A percentile compares a stretch with the other conserved stretches of the same genome.
Evolutionary conservation across 2,888 invertebrate species (phyloP).

Genomic region (Archips xylosteana): DNA sequence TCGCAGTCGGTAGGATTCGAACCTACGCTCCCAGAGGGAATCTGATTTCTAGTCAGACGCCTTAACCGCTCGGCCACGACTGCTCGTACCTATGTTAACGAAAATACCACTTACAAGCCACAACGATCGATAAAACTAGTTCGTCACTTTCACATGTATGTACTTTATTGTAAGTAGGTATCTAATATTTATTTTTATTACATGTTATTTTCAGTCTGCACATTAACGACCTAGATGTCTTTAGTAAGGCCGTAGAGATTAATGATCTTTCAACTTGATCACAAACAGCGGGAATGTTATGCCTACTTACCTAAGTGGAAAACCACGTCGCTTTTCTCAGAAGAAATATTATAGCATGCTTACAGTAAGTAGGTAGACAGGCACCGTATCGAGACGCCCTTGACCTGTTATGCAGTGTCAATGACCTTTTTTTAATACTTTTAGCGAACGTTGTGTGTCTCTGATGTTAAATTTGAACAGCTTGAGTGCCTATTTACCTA

Average conservation of each 20-base stretch:
- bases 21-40: slow-evolving; percentile 91
- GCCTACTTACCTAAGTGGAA: too few relatives aligned
- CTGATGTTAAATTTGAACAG: background rate
- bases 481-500: background rate
- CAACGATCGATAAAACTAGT: background rate
- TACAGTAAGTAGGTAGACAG: background rate
- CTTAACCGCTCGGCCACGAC: slow-evolving; percentile 91
- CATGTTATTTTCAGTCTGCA: too few relatives aligned
- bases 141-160: background rate
- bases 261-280: too few relatives aligned
- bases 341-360: background rate
- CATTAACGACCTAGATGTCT: too few relatives aligned
- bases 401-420: background rate
- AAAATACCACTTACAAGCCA: slow-evolving; percentile 23
- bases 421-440: background rate
- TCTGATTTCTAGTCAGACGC: slow-evolving; percentile 91
- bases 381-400: background rate
- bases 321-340: background rate
- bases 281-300: too few relatives aligned
- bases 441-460: background rate
- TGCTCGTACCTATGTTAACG: slow-evolving; percentile 60
- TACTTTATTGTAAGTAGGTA: too few relatives aligned
- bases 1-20: slow-evolving; percentile 90
- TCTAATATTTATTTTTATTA: too few relatives aligned
- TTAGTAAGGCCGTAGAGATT: too few relatives aligned